These are phyloP conservation scores for Crotophaga sulcirostris DNA, from an alignment of 2,113 vertebrate species.

Conservation along the genomic window DNA sequence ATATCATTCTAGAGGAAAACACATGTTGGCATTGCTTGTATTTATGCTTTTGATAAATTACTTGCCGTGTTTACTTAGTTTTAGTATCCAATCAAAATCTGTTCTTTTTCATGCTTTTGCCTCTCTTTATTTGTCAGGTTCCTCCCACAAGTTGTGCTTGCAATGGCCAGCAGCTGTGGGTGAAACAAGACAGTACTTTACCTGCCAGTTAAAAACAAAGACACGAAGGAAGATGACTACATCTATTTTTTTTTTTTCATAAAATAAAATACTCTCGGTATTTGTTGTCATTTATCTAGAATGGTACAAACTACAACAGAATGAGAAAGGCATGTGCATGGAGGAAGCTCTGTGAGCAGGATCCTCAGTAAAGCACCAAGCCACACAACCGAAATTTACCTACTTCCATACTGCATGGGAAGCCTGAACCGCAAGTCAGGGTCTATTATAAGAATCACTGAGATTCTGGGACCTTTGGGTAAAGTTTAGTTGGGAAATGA, in stretches of 20 bases:
- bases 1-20: constrained; percentile 45
- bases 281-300: not conserved
- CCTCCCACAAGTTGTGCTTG: not conserved
- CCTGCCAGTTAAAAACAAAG: not conserved
- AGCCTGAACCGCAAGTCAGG: not conserved
- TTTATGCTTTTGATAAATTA: constrained; percentile 67
- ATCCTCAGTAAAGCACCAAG: not conserved
- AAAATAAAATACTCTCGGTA: not conserved
- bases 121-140: constrained; percentile 11
- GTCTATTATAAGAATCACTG: not conserved
- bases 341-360: not conserved
- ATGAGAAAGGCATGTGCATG: not conserved
- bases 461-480: not conserved
- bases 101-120: not conserved
- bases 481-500: not conserved
- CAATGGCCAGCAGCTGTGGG: not conserved
- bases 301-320: not conserved
- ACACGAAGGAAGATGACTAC: not conserved
- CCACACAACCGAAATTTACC: not conserved
- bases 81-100: constrained; percentile 21
- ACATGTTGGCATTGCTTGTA: constrained; percentile 32
- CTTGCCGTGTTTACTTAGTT: constrained; percentile 58
- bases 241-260: too few relatives aligned
- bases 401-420: not conserved
- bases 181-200: not conserved